Conservation (phyloP, 2,888 invertebrate species). For the Cryptophagus acutangulus region DNA sequence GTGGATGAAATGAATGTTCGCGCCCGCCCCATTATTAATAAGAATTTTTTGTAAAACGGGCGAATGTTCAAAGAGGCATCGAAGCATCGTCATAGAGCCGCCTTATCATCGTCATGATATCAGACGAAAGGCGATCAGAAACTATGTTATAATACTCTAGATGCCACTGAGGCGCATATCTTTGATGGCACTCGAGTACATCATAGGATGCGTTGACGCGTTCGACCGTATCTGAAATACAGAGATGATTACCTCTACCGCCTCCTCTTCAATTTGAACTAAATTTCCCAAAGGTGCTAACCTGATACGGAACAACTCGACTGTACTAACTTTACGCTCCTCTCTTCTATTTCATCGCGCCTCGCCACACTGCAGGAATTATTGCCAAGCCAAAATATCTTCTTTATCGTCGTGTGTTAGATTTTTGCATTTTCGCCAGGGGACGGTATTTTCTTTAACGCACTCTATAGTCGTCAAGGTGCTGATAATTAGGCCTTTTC, state of each 20-base stretch:
- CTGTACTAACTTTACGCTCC: slow-evolving; percentile 10
- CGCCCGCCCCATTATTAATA: no score
- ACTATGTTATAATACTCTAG: slow-evolving; percentile 2
- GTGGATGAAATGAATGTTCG: no score
- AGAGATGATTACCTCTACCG: slow-evolving; percentile 34
- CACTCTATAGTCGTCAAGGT: slow-evolving; percentile 27
- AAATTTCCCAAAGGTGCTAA: slow-evolving; percentile 40
- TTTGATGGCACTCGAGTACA: slow-evolving; percentile 25
- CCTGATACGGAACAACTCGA: slow-evolving; percentile 22
- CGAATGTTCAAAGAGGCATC: no score
- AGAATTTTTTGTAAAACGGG: no score
- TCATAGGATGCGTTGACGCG: slow-evolving; percentile 32
- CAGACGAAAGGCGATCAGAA: no score
- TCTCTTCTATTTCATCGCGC: no score
- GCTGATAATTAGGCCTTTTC: slow-evolving; percentile 46
- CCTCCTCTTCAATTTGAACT: slow-evolving; percentile 34
- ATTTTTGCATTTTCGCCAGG: background rate
- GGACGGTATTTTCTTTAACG: background rate
- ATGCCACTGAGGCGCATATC: slow-evolving; percentile 23
- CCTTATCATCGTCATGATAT: no score
- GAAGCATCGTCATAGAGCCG: no score
- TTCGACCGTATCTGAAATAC: slow-evolving; percentile 30
- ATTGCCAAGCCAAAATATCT: no score
- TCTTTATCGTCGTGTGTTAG: background rate
- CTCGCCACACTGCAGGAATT: no score